Conservation (phyloP, 2,113 vertebrate species). For the Platycercus adscitus region DNA sequence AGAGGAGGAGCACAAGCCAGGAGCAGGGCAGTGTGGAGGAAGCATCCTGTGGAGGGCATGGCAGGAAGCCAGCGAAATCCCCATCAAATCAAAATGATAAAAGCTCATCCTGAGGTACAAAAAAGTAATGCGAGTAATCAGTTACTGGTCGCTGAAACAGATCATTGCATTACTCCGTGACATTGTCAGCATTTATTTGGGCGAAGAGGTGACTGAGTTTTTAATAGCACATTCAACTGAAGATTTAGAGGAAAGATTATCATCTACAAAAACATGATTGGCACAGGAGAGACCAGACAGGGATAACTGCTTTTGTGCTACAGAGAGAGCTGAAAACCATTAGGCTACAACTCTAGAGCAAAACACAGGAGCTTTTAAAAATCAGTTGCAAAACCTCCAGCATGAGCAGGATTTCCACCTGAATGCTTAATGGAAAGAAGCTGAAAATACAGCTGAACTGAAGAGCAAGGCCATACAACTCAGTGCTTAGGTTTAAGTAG, state of each 20-base stretch:
- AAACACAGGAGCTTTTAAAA: background rate
- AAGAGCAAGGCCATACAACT: background rate
- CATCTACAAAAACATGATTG: background rate
- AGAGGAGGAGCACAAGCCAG: background rate
- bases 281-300: background rate
- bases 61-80: background rate
- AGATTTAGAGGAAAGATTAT: background rate
- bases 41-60: rapidly evolving
- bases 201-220: background rate
- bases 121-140: background rate
- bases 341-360: background rate
- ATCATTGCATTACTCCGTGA: background rate
- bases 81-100: rapidly evolving
- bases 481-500: background rate
- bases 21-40: background rate
- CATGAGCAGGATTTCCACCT: background rate
- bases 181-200: background rate
- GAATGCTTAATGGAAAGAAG: background rate
- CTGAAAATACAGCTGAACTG: background rate
- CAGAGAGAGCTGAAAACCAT: background rate
- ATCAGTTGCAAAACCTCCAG: background rate
- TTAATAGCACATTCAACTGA: background rate
- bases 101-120: background rate
- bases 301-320: background rate
- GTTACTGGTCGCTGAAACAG: background rate